These are phyloP conservation scores for Ramphastos sulfuratus DNA, from an alignment of 2,113 vertebrate genomes.

Conservation along the genomic window DNA sequence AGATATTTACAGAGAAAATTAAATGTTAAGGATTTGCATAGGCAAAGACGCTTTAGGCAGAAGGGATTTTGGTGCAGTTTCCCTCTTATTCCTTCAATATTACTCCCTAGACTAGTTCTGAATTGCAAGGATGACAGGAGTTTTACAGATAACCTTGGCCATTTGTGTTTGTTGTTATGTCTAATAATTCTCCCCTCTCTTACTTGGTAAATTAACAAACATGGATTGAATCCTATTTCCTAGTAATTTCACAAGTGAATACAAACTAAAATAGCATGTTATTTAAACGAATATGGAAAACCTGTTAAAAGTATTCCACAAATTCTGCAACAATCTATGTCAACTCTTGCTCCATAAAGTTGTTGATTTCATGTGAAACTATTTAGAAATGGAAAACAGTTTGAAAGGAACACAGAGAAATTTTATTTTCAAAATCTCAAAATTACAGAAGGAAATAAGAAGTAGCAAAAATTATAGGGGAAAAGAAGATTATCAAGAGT, in stretches of 20 bases:
- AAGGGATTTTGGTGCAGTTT: not conserved
- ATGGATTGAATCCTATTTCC: not conserved
- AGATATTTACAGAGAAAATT: not conserved
- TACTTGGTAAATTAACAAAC: not conserved
- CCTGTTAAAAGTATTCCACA: not conserved
- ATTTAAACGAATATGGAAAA: not conserved
- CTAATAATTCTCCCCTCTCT: not conserved
- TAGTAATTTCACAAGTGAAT: not conserved
- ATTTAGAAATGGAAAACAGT: not conserved
- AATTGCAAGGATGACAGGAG: not conserved
- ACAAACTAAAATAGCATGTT: not conserved
- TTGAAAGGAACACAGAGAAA: not conserved
- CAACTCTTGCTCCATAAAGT: not conserved
- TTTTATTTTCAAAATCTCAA: not conserved
- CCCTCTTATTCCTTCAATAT: not conserved
- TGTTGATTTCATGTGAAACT: not conserved
- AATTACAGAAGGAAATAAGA: not conserved
- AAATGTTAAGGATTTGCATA: not conserved
- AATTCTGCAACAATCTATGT: not conserved
- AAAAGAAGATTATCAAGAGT: too few species aligned
- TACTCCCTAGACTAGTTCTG: not conserved
- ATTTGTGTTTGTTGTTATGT: accelerated
- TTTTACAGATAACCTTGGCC: not conserved
- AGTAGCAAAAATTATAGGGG: too few species aligned
- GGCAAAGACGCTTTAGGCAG: not conserved